These are phyloP conservation scores for Scomberomorus guttatus DNA, from an alignment of 2,797 vertebrate genomes.

Conservation along the genomic window DNA sequence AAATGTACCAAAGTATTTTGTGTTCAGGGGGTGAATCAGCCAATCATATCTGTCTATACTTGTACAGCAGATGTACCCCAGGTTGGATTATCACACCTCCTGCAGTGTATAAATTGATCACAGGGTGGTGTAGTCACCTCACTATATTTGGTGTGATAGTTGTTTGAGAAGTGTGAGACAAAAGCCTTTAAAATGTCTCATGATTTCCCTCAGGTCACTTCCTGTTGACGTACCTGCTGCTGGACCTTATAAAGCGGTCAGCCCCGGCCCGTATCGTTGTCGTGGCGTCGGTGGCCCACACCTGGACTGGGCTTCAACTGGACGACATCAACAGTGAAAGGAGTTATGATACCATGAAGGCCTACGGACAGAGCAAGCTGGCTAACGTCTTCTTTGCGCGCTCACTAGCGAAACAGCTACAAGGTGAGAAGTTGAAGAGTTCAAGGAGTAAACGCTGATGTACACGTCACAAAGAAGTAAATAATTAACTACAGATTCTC, in stretches of 20 bases:
- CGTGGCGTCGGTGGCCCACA: conserved; percentile 92
- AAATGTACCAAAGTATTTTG: too few species aligned
- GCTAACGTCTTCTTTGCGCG: conserved; percentile 92
- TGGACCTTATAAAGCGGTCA: conserved; percentile 90
- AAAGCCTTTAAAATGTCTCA: not conserved
- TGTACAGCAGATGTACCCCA: not conserved
- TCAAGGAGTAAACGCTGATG: not conserved
- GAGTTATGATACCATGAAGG: conserved; percentile 87
- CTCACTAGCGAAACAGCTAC: conserved; percentile 87
- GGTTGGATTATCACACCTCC: not conserved
- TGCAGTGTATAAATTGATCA: not conserved
- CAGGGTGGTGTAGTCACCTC: not conserved
- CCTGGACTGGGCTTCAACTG: conserved; percentile 87
- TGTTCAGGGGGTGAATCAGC: too few species aligned
- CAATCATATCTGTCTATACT: too few species aligned
- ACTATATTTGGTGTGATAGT: not conserved
- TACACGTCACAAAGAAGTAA: not conserved
- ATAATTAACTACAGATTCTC: not conserved
- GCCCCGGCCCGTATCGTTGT: conserved; percentile 90
- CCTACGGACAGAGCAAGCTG: conserved; percentile 96
- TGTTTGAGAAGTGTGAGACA: not conserved
- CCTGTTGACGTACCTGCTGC: conserved; percentile 91
- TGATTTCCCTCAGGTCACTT: conserved; percentile 88
- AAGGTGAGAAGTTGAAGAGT: conserved; percentile 82
- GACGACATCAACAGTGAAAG: conserved; percentile 93